Conservation (phyloP, 2,797 vertebrate genomes). For the Basileuterus tristriatus region DNA sequence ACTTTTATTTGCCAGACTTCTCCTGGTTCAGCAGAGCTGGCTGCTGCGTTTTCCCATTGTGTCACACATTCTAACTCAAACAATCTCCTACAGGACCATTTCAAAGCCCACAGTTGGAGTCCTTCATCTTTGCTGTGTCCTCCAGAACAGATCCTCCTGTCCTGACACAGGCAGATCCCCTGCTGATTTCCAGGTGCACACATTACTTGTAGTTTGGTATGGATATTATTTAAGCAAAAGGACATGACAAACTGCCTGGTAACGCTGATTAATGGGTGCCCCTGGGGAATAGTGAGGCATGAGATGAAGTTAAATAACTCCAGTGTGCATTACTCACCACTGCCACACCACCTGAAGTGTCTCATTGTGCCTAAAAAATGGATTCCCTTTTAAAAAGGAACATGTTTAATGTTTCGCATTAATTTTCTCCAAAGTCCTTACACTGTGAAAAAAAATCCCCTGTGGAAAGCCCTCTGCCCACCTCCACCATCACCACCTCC, state of each 20-base stretch:
- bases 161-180: constrained; percentile 45
- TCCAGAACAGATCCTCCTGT: constrained; percentile 15
- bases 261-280: constrained; percentile 72
- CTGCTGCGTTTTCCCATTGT: neutral
- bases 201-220: constrained; percentile 69
- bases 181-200: constrained; percentile 57
- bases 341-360: constrained; percentile 61
- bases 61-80: neutral
- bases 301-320: constrained; percentile 68
- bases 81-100: neutral
- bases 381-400: constrained; percentile 59
- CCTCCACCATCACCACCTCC: constrained; percentile 31
- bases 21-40: neutral
- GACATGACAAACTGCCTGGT: constrained; percentile 70
- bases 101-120: neutral
- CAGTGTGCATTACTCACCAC: constrained; percentile 61
- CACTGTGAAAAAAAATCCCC: neutral
- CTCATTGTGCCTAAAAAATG: constrained; percentile 64
- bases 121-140: constrained; percentile 30
- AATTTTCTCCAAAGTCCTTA: constrained; percentile 68
- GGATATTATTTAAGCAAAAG: constrained; percentile 76
- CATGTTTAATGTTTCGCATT: constrained; percentile 69
- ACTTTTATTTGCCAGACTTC: neutral
- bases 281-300: constrained; percentile 50
- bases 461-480: constrained; percentile 27